phyloP scores from a whole-genome alignment of 2,888 invertebrate species.

The Tanytarsus gracilentus region DNA sequence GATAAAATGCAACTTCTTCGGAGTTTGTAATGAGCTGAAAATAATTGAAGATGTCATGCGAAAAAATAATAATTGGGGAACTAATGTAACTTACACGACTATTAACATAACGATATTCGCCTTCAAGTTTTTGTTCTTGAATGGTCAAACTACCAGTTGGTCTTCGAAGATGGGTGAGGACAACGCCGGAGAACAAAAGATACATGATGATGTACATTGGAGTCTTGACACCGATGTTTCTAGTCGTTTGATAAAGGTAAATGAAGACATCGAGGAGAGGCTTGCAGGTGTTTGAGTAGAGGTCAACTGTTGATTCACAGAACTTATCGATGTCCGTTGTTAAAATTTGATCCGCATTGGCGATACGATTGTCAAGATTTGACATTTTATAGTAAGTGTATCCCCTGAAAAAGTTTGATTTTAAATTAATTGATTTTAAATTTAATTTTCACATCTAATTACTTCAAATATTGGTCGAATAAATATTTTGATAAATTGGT shows the following conservation, averaged over 20 bases:
- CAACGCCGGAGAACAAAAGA: slow-evolving; percentile 72
- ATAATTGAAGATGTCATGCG: background rate
- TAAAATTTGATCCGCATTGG: slow-evolving; percentile 90
- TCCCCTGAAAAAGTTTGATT: slow-evolving; percentile 50
- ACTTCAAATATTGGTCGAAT: slow-evolving; percentile 88
- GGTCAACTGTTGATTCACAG: slow-evolving; percentile 87
- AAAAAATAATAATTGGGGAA: too few relatives aligned
- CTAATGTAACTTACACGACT: slow-evolving; percentile 58
- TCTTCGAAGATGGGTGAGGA: slow-evolving; percentile 76
- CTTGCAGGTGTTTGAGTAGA: slow-evolving; percentile 95
- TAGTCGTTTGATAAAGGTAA: slow-evolving; percentile 82
- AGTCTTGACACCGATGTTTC: slow-evolving; percentile 54
- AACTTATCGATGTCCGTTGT: slow-evolving; percentile 97
- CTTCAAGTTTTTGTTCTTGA: slow-evolving; percentile 93
- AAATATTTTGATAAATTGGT: slow-evolving; percentile 80
- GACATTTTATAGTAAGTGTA: slow-evolving; percentile 96
- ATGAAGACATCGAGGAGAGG: slow-evolving; percentile 90
- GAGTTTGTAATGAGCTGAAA: slow-evolving; percentile 79
- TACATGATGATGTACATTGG: slow-evolving; percentile 45
- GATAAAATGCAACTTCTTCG: slow-evolving; percentile 76
- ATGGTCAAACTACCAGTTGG: slow-evolving; percentile 86
- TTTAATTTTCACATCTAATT: slow-evolving; percentile 41
- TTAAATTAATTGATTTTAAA: background rate
- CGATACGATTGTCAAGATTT: slow-evolving; percentile 88
- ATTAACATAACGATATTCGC: slow-evolving; percentile 95